phyloP scores from a whole-genome alignment of 1,140 invertebrate genomes.

The Zaprionus kolodkinae region DNA sequence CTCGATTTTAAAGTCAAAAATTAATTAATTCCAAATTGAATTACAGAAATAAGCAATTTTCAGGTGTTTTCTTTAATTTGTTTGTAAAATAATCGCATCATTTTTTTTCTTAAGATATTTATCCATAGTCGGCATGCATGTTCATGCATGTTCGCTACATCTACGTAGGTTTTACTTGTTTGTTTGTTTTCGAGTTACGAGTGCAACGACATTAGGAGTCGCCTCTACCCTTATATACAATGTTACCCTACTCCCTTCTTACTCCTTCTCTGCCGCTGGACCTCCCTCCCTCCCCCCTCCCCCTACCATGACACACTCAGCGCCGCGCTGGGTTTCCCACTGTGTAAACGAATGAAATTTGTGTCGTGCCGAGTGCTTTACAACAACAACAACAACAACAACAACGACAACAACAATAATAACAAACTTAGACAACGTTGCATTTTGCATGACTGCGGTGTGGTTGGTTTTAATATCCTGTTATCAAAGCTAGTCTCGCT shows the following conservation, averaged over 20 bases:
- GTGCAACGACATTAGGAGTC: slow-evolving; percentile 66
- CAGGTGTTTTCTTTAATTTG: neutral
- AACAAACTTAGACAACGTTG: slow-evolving; percentile 44
- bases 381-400: slow-evolving; percentile 24
- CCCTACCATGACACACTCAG: neutral
- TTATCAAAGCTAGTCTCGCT: slow-evolving; percentile 3
- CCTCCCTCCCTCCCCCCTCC: neutral
- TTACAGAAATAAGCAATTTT: neutral
- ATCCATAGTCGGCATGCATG: slow-evolving; percentile 2
- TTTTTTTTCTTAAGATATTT: slow-evolving; percentile 26
- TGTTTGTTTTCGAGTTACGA: slow-evolving; percentile 16
- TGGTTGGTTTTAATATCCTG: slow-evolving; percentile 39
- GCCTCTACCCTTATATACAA: neutral
- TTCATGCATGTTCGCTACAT: slow-evolving; percentile 40
- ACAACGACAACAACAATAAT: slow-evolving; percentile 4
- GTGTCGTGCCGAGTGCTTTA: slow-evolving; percentile 57
- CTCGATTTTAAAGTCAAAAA: too few relatives aligned
- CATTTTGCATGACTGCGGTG: slow-evolving; percentile 42
- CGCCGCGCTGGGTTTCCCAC: slow-evolving; percentile 28
- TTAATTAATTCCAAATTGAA: too few relatives aligned
- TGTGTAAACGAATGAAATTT: slow-evolving; percentile 57
- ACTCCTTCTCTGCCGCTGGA: too few relatives aligned
- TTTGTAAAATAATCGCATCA: neutral
- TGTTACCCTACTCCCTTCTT: neutral
- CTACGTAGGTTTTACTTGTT: neutral